These are phyloP conservation scores for Heteromyza rotundicornis DNA, from an alignment of 2,888 invertebrate species.

Conservation along the genomic window DNA sequence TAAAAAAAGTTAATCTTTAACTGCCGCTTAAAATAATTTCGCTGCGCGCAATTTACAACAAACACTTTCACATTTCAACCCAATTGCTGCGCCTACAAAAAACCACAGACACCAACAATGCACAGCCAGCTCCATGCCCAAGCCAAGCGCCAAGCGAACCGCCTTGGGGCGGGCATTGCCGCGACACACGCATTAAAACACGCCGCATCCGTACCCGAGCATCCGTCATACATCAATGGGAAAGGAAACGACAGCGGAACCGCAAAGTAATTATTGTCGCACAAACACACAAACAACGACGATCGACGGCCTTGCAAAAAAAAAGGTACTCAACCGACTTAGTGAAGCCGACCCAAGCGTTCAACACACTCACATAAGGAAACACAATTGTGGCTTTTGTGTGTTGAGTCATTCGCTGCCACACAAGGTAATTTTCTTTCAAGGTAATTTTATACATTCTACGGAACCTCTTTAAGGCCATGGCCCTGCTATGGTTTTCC, in stretches of 20 bases:
- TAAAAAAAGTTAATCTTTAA: slow-evolving; percentile 27
- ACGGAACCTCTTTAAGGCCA: too few relatives aligned
- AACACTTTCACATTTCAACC: not conserved
- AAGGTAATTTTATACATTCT: too few relatives aligned
- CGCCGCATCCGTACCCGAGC: not conserved
- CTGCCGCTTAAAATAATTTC: slow-evolving; percentile 26
- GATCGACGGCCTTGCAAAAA: not conserved
- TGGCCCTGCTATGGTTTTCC: too few relatives aligned
- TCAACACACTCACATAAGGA: not conserved
- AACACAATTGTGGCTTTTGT: not conserved
- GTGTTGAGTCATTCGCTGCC: not conserved
- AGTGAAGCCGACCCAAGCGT: not conserved
- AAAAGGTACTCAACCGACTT: too few relatives aligned
- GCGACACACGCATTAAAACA: slow-evolving; percentile 9
- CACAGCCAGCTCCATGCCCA: not conserved
- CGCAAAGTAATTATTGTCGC: slow-evolving; percentile 37
- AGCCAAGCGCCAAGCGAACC: not conserved
- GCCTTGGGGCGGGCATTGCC: not conserved
- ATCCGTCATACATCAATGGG: slow-evolving; percentile 9
- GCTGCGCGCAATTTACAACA: not conserved
- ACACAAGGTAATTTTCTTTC: too few relatives aligned
- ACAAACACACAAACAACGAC: slow-evolving; percentile 4
- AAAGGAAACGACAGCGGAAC: slow-evolving; percentile 16
- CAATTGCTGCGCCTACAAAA: not conserved
- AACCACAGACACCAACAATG: slow-evolving; percentile 17